Evolutionary conservation across 2,888 invertebrate species (phyloP).

Genomic region (Torymus aiolomorphi): DNA sequence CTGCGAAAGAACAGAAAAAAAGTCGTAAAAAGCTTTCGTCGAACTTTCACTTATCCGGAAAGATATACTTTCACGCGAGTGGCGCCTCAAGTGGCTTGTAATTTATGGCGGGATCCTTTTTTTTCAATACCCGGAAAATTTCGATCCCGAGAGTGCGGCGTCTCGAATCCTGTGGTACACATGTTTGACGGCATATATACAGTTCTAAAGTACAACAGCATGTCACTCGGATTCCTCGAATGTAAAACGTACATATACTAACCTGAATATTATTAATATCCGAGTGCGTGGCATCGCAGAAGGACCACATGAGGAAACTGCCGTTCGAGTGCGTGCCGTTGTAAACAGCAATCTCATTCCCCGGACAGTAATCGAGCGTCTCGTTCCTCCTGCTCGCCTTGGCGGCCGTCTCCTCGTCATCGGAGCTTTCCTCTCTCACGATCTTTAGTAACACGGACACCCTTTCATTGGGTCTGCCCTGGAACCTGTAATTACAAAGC

Average conservation of each 20-base stretch:
- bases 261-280: conserved; percentile 70
- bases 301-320: conserved; percentile 68
- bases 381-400: conserved; percentile 50
- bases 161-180: no score
- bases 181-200: not conserved
- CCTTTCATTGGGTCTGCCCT: conserved; percentile 63
- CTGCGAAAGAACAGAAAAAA: no score
- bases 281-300: conserved; percentile 67
- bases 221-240: not conserved
- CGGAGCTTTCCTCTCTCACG: conserved; percentile 58
- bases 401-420: not conserved
- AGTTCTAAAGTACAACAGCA: not conserved
- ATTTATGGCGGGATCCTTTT: no score
- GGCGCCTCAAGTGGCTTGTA: no score
- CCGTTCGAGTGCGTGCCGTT: conserved; percentile 66
- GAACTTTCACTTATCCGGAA: not conserved
- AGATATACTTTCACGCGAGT: not conserved
- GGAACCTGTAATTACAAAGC: conserved; percentile 67
- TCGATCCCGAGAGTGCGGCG: no score
- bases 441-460: conserved; percentile 67
- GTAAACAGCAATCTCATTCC: conserved; percentile 69
- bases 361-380: conserved; percentile 63
- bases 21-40: no score
- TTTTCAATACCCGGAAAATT: no score
- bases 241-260: not conserved